Percentiles rank a stretch among this genome's conserved stretches.
These are phyloP conservation scores for Bergia sp. DNA, from an alignment of 92 coral and sea anemone species.

Conservation along the genomic window DNA sequence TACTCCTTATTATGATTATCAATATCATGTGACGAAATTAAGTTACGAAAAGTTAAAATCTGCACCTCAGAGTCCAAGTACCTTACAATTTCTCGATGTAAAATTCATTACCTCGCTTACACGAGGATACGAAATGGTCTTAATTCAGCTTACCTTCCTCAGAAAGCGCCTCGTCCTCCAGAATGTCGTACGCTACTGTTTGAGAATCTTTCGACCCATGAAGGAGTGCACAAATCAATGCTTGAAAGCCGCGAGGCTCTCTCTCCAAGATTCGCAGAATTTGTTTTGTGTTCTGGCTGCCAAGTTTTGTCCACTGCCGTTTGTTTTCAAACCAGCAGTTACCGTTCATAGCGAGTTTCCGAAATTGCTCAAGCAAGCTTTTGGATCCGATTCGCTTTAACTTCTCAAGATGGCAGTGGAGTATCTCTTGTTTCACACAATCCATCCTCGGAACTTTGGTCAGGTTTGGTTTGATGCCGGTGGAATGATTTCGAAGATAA, in stretches of 20 bases:
- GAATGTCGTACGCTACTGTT: conserved; percentile 18
- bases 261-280: conserved; percentile 28
- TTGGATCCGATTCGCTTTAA: conserved; percentile 9
- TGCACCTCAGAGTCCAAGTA: too few relatives aligned
- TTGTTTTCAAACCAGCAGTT: conserved; percentile 27
- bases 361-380: conserved; percentile 14
- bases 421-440: neutral
- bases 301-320: conserved; percentile 13
- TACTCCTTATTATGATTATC: too few relatives aligned
- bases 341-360: conserved; percentile 19
- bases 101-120: neutral
- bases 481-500: neutral
- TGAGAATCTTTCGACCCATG: conserved; percentile 18
- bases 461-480: neutral
- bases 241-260: conserved; percentile 38
- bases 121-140: too few relatives aligned
- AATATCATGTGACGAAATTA: too few relatives aligned
- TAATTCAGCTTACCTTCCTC: conserved; percentile 21
- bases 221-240: conserved; percentile 21
- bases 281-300: conserved; percentile 4
- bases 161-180: conserved; percentile 26
- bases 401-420: conserved; percentile 36
- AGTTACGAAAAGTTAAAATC: too few relatives aligned
- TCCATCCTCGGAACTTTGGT: neutral
- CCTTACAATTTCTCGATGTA: neutral